A percentile compares a stretch with the other conserved stretches of the same genome.
phyloP scores from a whole-genome alignment of 1,140 invertebrate species.

The Olivierus martensii region DNA sequence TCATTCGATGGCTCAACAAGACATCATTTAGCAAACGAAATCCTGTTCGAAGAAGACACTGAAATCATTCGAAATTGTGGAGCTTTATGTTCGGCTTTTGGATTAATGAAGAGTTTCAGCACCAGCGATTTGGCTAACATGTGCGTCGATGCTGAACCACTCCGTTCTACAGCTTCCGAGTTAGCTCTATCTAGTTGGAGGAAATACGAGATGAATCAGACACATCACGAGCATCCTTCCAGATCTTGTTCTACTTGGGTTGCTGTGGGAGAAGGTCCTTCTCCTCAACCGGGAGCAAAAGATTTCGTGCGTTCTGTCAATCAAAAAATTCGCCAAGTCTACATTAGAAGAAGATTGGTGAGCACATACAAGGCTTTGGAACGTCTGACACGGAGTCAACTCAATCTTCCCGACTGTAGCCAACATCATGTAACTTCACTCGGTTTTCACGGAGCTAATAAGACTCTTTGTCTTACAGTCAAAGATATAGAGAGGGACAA shows the following conservation, averaged over 20 bases:
- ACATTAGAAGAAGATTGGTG: slow-evolving; percentile 53
- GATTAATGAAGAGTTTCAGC: slow-evolving; percentile 64
- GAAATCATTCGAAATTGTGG: slow-evolving; percentile 60
- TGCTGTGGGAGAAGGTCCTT: slow-evolving; percentile 58
- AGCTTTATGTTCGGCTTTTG: slow-evolving; percentile 48
- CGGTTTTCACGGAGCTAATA: slow-evolving; percentile 13
- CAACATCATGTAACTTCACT: slow-evolving; percentile 13
- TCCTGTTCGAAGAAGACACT: slow-evolving; percentile 58
- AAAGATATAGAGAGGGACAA: slow-evolving; percentile 64
- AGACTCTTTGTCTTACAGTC: slow-evolving; percentile 41
- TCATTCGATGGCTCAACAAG: slow-evolving; percentile 24
- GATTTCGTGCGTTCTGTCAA: slow-evolving; percentile 64
- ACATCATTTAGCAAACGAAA: slow-evolving; percentile 30
- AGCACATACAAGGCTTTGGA: slow-evolving; percentile 69
- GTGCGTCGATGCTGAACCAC: slow-evolving; percentile 4
- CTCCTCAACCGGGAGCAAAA: slow-evolving; percentile 51
- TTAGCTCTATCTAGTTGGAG: slow-evolving; percentile 12
- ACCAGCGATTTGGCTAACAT: slow-evolving; percentile 48
- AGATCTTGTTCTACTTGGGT: slow-evolving; percentile 77
- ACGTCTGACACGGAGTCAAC: slow-evolving; percentile 62
- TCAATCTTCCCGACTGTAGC: slow-evolving; percentile 31
- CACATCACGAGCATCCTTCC: slow-evolving; percentile 47
- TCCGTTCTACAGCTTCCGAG: slow-evolving; percentile 17
- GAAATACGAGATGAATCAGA: slow-evolving; percentile 21
- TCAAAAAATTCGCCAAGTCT: slow-evolving; percentile 61